Percentiles rank a stretch among this genome's conserved stretches.
Conservation (phyloP, 2,797 vertebrate species). For the Gymnocypris eckloni region DNA sequence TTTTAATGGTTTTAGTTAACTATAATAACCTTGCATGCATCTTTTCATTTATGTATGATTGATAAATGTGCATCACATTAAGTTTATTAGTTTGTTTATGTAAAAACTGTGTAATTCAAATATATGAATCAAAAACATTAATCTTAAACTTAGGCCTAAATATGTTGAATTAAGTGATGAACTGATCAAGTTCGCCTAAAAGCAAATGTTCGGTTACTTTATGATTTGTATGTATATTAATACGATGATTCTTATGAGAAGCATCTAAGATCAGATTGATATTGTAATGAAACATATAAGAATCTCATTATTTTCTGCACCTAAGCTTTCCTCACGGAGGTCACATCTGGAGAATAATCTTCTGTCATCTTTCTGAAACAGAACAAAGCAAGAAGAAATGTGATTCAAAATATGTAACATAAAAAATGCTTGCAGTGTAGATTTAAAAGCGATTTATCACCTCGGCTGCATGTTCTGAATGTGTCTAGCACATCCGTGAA, state of each 20-base stretch:
- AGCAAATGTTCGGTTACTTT: not conserved
- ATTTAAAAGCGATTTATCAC: conserved; percentile 14
- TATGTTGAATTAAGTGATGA: not conserved
- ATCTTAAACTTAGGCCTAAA: not conserved
- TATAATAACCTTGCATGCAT: not conserved
- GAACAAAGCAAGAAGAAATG: not conserved
- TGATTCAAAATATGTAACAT: conserved; percentile 1
- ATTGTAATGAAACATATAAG: not conserved
- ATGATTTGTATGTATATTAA: not conserved
- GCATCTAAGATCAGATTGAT: not conserved
- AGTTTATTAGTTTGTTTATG: not conserved
- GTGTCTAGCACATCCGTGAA: conserved; percentile 55
- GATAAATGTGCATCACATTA: not conserved
- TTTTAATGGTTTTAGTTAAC: not conserved
- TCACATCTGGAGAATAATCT: conserved; percentile 11
- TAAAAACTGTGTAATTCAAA: not conserved
- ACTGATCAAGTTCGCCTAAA: not conserved
- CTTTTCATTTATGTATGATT: not conserved
- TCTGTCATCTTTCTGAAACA: conserved; percentile 1
- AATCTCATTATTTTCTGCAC: not conserved
- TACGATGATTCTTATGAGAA: not conserved
- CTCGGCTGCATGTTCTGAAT: conserved; percentile 18
- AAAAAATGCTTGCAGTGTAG: conserved; percentile 12
- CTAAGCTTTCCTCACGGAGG: not conserved
- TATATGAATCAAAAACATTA: not conserved